Base-by-base conservation (phyloP, 2,797 vertebrate species). In the Astyanax mexicanus region DNA sequence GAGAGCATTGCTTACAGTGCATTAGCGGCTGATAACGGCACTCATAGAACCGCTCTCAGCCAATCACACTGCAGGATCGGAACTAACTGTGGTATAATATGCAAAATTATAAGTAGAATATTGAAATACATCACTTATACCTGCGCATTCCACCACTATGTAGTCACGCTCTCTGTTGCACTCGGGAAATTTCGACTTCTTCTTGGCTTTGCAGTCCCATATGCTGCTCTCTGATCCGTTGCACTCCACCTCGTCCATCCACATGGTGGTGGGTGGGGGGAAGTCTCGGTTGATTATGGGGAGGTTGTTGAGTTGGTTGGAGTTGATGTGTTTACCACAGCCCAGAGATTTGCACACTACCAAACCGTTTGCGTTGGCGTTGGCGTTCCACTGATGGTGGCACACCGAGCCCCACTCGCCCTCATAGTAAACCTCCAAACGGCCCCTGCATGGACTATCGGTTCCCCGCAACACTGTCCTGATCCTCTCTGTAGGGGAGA, bases 281-380 rank as follows among this genome's bases (percentile, higher is more conserved):
- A 0, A 4, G 10, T 1, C 2, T 0, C 1, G 0, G 0, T 0
- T 0, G 32, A 32, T 29, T 32, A 29, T 32, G 29, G 29, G 29
- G 9, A 0, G 8, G 0, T 0, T 0, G 23, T 29, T 32, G 29
- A 32, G 29, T 1, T 1, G 5, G 7, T 0, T 35, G 6, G 70
- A 55, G 0, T 0, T 0, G 1, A 0, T 0, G 0, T 8, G 45
- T 0, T 0, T 0, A 0, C 90, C 92, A 5, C 93, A 93, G n/a
- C 38, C 38, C 10, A 83, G 49, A 42, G 77, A 88, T 1, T 0
- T 79, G 78, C 92, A 94, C 52, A 86, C 85, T 35, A 92, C 90
- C 0, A 61, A 0, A 1, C 77, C 83, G 0, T 80, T 88, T 0
- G 0, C 0, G 0, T 0, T 0, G n/a, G n/a, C n/a, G n/a, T n/a